These are phyloP conservation scores for Alethe diademata DNA, from an alignment of 2,113 vertebrate species.

Conservation along the genomic window DNA sequence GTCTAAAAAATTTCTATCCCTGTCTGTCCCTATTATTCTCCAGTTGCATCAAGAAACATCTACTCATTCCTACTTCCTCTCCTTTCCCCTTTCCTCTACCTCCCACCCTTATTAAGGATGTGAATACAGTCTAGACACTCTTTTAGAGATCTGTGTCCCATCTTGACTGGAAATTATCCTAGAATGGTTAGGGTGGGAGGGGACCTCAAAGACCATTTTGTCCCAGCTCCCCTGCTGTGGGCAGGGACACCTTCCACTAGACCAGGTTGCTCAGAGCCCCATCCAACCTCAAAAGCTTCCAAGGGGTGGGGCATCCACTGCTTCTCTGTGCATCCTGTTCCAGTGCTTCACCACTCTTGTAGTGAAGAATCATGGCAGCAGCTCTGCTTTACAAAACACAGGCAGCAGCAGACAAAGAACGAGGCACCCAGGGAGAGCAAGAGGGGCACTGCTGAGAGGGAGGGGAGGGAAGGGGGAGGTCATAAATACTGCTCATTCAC, in stretches of 20 bases:
- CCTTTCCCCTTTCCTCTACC: not conserved
- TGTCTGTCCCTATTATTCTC: not conserved
- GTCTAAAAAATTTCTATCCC: not conserved
- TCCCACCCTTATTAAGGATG: not conserved
- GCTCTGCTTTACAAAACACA: not conserved
- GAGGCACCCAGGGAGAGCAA: not conserved
- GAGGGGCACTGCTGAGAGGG: not conserved
- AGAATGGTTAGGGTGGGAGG: not conserved
- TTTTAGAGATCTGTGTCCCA: not conserved
- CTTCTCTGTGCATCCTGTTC: not conserved
- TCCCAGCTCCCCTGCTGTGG: not conserved
- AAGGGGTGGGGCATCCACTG: not conserved
- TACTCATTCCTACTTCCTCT: not conserved
- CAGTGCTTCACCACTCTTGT: not conserved
- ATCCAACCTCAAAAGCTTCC: not conserved
- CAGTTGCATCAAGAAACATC: not conserved
- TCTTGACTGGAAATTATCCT: not conserved
- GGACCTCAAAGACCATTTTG: not conserved
- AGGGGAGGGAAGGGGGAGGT: not conserved
- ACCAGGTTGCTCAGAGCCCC: not conserved
- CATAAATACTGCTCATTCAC: not conserved
- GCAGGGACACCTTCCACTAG: not conserved
- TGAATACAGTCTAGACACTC: accelerated
- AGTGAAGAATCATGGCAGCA: not conserved
- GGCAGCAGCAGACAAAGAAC: not conserved